Evolutionary conservation across 1,140 invertebrate species (phyloP).

Genomic region (Drosophila bocqueti): DNA sequence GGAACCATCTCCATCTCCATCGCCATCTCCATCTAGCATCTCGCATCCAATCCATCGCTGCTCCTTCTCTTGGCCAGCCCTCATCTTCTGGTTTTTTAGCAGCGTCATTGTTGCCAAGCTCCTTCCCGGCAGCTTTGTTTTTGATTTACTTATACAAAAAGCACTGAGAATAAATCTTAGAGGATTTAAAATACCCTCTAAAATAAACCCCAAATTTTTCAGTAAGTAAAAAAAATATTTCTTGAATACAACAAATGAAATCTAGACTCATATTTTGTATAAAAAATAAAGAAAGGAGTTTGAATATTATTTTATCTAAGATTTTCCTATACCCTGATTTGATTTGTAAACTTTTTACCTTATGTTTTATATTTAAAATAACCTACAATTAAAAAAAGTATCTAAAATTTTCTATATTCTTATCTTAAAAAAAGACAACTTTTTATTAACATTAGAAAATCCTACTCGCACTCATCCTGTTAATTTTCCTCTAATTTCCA

Average conservation of each 20-base stretch:
- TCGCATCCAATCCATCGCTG: slow-evolving; percentile 1
- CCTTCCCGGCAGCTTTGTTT: slow-evolving; percentile 33
- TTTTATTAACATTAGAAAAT: neutral
- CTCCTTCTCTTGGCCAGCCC: slow-evolving; percentile 31
- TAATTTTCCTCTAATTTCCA: neutral
- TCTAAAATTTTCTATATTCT: no score
- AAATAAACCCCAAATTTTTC: neutral
- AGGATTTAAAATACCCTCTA: neutral
- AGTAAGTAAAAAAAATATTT: neutral
- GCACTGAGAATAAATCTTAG: slow-evolving; percentile 11
- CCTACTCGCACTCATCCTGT: neutral
- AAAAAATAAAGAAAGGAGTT: neutral
- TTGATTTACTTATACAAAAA: slow-evolving; percentile 33
- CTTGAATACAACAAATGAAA: neutral
- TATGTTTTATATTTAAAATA: neutral
- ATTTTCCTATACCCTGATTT: neutral
- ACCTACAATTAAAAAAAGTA: no score
- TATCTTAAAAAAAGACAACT: neutral
- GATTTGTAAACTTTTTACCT: neutral
- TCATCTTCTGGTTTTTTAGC: slow-evolving; percentile 59
- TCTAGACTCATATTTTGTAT: accelerated
- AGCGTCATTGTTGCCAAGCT: slow-evolving; percentile 70
- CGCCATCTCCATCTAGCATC: slow-evolving; percentile 9
- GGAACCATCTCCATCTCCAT: slow-evolving; percentile 11
- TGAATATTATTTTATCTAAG: no score